These are phyloP conservation scores for Drosophila quadrilineata DNA, from an alignment of 1,140 invertebrate species.

Conservation along the genomic window DNA sequence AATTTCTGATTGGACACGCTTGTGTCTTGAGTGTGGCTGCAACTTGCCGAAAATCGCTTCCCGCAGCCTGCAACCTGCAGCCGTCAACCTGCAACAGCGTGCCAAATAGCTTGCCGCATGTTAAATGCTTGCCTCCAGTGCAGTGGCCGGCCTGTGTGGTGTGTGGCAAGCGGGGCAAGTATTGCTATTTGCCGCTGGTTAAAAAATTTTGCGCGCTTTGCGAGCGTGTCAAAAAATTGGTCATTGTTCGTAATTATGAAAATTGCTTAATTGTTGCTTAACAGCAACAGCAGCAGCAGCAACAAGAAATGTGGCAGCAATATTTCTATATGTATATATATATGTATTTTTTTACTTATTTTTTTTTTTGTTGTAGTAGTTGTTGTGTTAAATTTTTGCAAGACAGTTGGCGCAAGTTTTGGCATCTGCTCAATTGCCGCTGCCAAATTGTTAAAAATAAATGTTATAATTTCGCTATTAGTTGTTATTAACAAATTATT, in stretches of 20 bases:
- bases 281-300: constrained; percentile 45
- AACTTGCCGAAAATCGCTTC: too few species aligned
- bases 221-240: constrained; percentile 79
- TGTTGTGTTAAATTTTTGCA: constrained; percentile 14
- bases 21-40: too few species aligned
- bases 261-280: constrained; percentile 79
- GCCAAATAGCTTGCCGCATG: too few species aligned
- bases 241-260: constrained; percentile 80
- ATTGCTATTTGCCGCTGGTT: constrained; percentile 64
- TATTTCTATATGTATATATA: constrained; percentile 23
- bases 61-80: constrained; percentile 2
- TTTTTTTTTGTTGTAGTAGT: constrained; percentile 2
- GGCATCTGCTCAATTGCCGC: constrained; percentile 68
- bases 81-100: not conserved
- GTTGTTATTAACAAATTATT: constrained; percentile 72
- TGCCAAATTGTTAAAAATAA: constrained; percentile 65
- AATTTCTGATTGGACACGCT: constrained; percentile 62
- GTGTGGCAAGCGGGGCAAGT: constrained; percentile 6
- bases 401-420: constrained; percentile 28
- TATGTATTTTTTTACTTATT: constrained; percentile 33
- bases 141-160: too few species aligned
- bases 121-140: too few species aligned
- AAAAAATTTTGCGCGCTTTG: constrained; percentile 74
- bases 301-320: constrained; percentile 7
- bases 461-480: constrained; percentile 55